Base-by-base conservation (phyloP, 2,888 invertebrate genomes). In the Drosophila maculinotata region DNA sequence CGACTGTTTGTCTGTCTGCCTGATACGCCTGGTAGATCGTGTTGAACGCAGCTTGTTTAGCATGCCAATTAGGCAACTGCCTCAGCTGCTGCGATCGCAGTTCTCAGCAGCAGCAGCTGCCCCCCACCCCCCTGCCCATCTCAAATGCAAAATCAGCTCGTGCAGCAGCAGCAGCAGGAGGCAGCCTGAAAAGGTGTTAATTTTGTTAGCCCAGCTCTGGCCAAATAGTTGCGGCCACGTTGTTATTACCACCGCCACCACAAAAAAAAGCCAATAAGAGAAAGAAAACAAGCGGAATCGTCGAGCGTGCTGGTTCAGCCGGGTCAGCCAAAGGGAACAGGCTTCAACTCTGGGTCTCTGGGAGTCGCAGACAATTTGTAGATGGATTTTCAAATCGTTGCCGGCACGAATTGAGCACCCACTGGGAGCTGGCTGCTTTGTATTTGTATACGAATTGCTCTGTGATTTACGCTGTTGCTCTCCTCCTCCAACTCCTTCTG, bases 221-320 rank as follows among this genome's bases (percentile, higher is more conserved):
- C 77, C 90, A 90, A 90, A 90, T 90, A 90, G 90, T 90, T 90
- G 23, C 35, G 79, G 84, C 88, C 90, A 90, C 89, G 87, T 89
- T 91, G 87, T 90, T 91, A 90, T 90, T 89, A 90, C 90, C 89
- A 82, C 89, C 89, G 89, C 6, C 65, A 88, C 9, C 25, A 83
- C 59, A 80, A 33, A 57, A 12, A 58, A 45, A 10, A 3, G 10
- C n/a, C n/a, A 5, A 39, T 30, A 42, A 42, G 15, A 33, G 33
- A 23, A 54, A 9, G 15, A 35, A 14, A 25, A 35, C 20, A 23
- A 41, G 6, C 28, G 28, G 28, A 35, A 89, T 83, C 90, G 82
- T 68, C 87, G 89, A 91, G 89, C 91, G 90, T 91, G 91, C 89
- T 90, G 90, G 91, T 90, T 91, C 91, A 89, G 69, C 70, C 77